Evolutionary conservation across 1,140 invertebrate genomes (phyloP).

Genomic region (Drosophila nebulosa): DNA sequence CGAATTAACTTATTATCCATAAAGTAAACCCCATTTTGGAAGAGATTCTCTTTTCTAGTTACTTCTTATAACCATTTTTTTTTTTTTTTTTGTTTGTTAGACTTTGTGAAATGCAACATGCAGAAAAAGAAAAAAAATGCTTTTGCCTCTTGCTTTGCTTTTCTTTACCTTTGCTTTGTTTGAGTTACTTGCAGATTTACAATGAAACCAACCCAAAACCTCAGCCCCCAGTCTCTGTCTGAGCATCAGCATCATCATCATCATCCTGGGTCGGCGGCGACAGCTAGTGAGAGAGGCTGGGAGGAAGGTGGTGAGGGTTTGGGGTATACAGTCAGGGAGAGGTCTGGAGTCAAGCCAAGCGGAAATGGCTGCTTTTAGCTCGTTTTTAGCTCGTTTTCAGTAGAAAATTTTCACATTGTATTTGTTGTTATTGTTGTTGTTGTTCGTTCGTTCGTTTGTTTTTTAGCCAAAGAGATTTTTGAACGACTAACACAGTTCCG

Average conservation of each 20-base stretch:
- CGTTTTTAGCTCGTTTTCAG: constrained; percentile 69
- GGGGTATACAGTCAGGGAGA: constrained; percentile 1
- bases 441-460: too few species aligned
- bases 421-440: constrained; percentile 33
- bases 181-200: constrained; percentile 64
- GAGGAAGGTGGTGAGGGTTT: constrained; percentile 27
- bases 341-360: constrained; percentile 67
- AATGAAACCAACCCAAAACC: constrained; percentile 35
- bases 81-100: background rate
- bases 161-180: constrained; percentile 55
- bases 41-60: constrained; percentile 34
- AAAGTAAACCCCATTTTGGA: constrained; percentile 75
- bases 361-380: constrained; percentile 76
- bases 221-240: constrained; percentile 17
- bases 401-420: constrained; percentile 37
- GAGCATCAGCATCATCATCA: constrained; percentile 30
- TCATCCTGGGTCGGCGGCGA: background rate
- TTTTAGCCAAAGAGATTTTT: constrained; percentile 47
- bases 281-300: constrained; percentile 20
- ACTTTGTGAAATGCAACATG: constrained; percentile 54
- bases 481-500: constrained; percentile 67
- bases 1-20: constrained; percentile 77
- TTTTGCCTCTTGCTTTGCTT: constrained; percentile 35
- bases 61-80: background rate
- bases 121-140: constrained; percentile 15